Evolutionary conservation across 2,888 invertebrate species (phyloP).

Genomic region (Drosophila anomalata): DNA sequence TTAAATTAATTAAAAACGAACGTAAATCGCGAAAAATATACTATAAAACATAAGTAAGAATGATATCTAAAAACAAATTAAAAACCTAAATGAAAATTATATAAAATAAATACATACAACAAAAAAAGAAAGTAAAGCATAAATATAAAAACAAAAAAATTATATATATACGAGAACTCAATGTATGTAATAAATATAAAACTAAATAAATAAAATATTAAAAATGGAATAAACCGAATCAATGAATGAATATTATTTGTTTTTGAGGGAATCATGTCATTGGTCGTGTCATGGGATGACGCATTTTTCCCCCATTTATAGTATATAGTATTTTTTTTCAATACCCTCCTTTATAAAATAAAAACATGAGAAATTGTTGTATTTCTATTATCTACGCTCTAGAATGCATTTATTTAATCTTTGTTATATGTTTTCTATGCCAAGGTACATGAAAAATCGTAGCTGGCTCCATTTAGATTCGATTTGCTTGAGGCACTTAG

Average conservation of each 20-base stretch:
- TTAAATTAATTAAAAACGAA: conserved; percentile 67
- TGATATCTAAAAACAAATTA: conserved; percentile 76
- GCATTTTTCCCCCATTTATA: not conserved
- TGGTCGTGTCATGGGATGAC: not conserved
- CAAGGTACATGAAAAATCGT: conserved; percentile 43
- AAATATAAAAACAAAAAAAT: conserved; percentile 45
- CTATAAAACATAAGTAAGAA: conserved; percentile 73
- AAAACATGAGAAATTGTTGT: conserved; percentile 12
- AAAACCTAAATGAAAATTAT: conserved; percentile 62
- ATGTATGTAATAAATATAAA: conserved; percentile 80
- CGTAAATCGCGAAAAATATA: conserved; percentile 39
- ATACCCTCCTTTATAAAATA: not conserved
- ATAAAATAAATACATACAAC: conserved; percentile 51
- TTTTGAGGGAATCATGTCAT: not conserved
- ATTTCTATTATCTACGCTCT: conserved; percentile 30
- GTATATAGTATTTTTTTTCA: not conserved
- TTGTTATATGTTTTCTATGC: conserved; percentile 32
- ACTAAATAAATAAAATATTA: conserved; percentile 76
- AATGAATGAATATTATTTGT: not conserved
- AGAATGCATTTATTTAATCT: conserved; percentile 44
- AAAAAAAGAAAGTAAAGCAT: conserved; percentile 51
- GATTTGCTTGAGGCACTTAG: conserved; percentile 10
- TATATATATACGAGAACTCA: conserved; percentile 77
- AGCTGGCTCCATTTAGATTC: conserved; percentile 35
- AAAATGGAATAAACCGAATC: conserved; percentile 43